Base-by-base conservation (phyloP, 2,113 vertebrate species). In the Martes martes region DNA sequence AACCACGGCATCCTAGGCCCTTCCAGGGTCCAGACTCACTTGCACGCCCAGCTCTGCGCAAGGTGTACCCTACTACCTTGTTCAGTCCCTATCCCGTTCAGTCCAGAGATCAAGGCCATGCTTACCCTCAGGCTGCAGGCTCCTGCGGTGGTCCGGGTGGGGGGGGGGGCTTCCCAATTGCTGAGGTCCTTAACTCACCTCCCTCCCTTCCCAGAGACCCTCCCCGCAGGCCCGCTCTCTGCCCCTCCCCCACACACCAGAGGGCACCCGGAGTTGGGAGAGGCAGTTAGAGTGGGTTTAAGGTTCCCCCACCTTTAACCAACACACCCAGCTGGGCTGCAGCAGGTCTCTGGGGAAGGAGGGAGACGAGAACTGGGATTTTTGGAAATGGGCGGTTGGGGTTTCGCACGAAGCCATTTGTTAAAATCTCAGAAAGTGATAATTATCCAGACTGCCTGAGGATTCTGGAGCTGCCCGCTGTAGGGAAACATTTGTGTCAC, bases 361-460 rank as follows among this genome's bases (percentile, higher is more conserved):
- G 97, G 94, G 55, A 90, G 45, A 63, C 3, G 6, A 45, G 55
- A 90, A 88, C 88, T 39, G 4, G 2, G 79, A 89, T 80, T 96
- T 95, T 93, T 7, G 3, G 42, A 92, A 92, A 87, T 61, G 42
- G 85, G 82, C 67, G 61, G 59, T 42, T 87, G 67, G 96, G 96
- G 85, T 95, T 97, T 96, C 89, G 96, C 90, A 85, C 39, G 39
- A 96, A 96, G 81, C 93, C 96, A 97, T 97, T 96, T 98, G 96
- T 92, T 97, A 73, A 98, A 98, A 98, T 91, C 71, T 93, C 98
- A 99, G 98, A 98, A 99, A 98, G 98, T 97, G 98, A 97, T 98
- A 98, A 98, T 98, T 98, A 98, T 96, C 89, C 97, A 65, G 95
- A 97, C 97, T 45, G 94, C 97, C 96, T 98, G 88, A 88, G 96